Percentiles rank a stretch among this genome's conserved stretches.
phyloP scores from a whole-genome alignment of 2,888 invertebrate genomes.

The Pomacea canaliculata region DNA sequence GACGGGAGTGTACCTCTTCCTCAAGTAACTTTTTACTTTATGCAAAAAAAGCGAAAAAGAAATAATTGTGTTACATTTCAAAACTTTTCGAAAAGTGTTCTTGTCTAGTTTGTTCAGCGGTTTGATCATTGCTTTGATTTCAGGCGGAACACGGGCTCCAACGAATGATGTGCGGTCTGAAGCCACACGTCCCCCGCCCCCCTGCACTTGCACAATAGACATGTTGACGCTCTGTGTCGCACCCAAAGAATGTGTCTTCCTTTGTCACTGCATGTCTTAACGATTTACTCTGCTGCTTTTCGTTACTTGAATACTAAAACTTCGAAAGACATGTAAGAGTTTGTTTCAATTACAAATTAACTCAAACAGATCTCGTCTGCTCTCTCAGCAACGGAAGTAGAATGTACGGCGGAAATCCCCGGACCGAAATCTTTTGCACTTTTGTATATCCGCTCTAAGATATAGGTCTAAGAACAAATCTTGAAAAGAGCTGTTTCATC shows the following conservation, averaged over 20 bases:
- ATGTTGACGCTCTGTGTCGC: constrained; percentile 32
- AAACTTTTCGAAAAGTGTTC: constrained; percentile 53
- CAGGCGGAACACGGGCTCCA: constrained; percentile 56
- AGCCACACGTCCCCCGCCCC: constrained; percentile 49
- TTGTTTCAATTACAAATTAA: no score
- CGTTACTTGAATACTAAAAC: no score
- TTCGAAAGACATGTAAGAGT: no score
- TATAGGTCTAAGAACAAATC: not conserved
- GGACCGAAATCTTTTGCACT: not conserved
- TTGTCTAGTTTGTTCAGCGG: constrained; percentile 55
- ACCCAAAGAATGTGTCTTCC: not conserved
- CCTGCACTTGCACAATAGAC: constrained; percentile 62
- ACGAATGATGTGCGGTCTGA: constrained; percentile 61
- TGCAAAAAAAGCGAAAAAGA: no score
- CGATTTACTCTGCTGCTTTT: not conserved
- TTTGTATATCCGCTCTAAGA: not conserved
- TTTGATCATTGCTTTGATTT: constrained; percentile 59
- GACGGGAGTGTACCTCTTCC: no score
- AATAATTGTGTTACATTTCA: constrained; percentile 42
- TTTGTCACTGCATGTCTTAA: not conserved
- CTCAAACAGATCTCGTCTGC: no score
- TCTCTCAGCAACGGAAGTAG: no score
- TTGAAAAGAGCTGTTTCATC: not conserved
- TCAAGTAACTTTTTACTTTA: no score
- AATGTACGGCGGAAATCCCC: no score